A percentile compares a stretch with the other conserved stretches of the same genome.
Evolutionary conservation across 2,113 vertebrate genomes (phyloP).

Genomic region (Mormoops blainvillei): DNA sequence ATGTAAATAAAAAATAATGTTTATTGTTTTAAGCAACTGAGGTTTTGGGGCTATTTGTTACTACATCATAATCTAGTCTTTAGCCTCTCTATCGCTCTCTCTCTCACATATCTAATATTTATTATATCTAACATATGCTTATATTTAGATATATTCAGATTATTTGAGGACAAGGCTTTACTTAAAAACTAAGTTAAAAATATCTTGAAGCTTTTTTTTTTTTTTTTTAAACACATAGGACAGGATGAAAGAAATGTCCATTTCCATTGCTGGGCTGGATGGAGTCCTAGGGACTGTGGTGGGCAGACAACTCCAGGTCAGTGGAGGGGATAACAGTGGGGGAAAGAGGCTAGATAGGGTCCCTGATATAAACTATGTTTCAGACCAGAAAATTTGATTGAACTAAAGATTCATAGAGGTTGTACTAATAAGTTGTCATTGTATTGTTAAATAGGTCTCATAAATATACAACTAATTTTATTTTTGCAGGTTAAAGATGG

Average conservation of each 20-base stretch:
- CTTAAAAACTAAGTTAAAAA: neutral
- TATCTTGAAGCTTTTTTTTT: neutral
- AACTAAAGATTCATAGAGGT: neutral
- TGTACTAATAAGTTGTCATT: neutral
- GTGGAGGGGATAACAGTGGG: neutral
- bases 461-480: neutral
- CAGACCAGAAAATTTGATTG: neutral
- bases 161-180: neutral
- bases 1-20: neutral
- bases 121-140: neutral
- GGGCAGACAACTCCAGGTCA: neutral
- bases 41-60: neutral
- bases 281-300: neutral
- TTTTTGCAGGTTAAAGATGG: neutral
- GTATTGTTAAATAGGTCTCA: neutral
- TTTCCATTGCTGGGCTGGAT: neutral
- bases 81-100: neutral
- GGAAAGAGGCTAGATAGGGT: neutral
- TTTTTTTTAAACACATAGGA: neutral
- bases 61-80: neutral
- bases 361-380: neutral
- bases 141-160: neutral
- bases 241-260: neutral
- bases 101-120: neutral
- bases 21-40: neutral